Evolutionary conservation across 2,888 invertebrate species (phyloP).

Genomic region (Biston stratarius): DNA sequence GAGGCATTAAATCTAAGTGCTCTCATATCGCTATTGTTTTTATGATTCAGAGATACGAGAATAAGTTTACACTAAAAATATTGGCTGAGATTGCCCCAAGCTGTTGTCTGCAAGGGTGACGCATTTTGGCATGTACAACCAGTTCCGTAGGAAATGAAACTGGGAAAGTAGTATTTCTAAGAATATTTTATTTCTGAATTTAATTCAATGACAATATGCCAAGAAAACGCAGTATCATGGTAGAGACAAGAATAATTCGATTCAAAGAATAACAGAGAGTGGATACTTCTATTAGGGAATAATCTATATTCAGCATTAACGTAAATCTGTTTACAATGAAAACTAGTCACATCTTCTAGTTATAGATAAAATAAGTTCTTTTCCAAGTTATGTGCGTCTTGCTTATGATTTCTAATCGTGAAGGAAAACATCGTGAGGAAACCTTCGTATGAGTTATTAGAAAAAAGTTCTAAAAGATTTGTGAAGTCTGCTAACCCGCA

Average conservation of each 20-base stretch:
- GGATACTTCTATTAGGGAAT: too few species aligned
- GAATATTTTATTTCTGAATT: constrained; percentile 29
- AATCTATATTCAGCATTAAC: too few species aligned
- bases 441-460: too few species aligned
- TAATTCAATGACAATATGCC: constrained; percentile 32
- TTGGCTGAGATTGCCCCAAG: constrained; percentile 49
- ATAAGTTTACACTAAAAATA: constrained; percentile 59
- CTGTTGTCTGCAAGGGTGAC: constrained; percentile 37
- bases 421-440: too few species aligned
- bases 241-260: neutral
- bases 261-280: neutral
- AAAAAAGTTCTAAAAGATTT: too few species aligned
- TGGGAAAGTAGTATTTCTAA: constrained; percentile 29
- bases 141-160: constrained; percentile 35
- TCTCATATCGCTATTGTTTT: constrained; percentile 44
- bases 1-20: constrained; percentile 37
- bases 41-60: constrained; percentile 58
- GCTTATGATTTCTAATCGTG: too few species aligned
- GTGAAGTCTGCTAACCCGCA: too few species aligned
- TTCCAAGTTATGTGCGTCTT: too few species aligned
- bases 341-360: too few species aligned
- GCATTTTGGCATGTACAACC: constrained; percentile 39
- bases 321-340: too few species aligned
- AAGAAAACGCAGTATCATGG: constrained; percentile 10
- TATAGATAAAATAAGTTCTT: too few species aligned